Evolutionary conservation across 2,113 vertebrate species (phyloP).

Genomic region (mouse (Mus musculus)): GRCm39 chrX:8693001-8693500

Average conservation of each 20-base stretch:
- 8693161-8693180: not conserved
- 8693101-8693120: not conserved
- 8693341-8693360: not conserved
- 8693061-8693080: not conserved
- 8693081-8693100: not conserved
- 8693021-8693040: not conserved
- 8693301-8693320: not conserved
- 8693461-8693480: not conserved
- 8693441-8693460: not conserved
- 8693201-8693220: not conserved
- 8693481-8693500: not conserved
- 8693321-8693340: not conserved
- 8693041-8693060: not conserved
- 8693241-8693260: not conserved
- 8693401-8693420: not conserved
- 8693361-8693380: not conserved
- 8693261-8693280: not conserved
- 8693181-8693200: not conserved
- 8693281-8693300: not conserved
- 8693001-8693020: not conserved
- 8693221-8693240: not conserved
- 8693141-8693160: not conserved
- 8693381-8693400: not conserved
- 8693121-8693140: not conserved
- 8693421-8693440: not conserved